Conservation (phyloP, 2,113 vertebrate species). For the Tricholaema leucomelas region DNA sequence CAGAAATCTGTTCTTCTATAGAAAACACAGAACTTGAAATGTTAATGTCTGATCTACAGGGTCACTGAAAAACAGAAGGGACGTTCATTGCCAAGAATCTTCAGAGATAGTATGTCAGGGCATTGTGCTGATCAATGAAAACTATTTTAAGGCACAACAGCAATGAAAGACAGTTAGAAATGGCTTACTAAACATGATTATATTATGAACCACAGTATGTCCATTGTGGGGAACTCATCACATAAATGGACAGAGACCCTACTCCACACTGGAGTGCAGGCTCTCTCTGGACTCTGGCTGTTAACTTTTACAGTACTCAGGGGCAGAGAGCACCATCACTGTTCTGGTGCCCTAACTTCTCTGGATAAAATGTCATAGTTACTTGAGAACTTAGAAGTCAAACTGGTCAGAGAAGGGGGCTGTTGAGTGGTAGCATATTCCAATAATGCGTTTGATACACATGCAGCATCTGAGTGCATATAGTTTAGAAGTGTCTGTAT, state of each 20-base stretch:
- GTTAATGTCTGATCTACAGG: neutral
- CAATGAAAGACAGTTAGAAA: neutral
- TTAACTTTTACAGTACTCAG: neutral
- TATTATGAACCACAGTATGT: neutral
- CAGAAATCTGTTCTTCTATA: neutral
- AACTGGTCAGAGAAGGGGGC: neutral
- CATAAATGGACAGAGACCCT: neutral
- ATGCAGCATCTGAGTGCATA: neutral
- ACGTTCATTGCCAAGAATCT: neutral
- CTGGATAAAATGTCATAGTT: neutral
- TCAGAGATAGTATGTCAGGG: neutral
- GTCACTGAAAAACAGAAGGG: neutral
- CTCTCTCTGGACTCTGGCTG: too few relatives aligned
- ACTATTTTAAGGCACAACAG: neutral
- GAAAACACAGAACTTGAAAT: neutral
- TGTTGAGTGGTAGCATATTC: fast-evolving
- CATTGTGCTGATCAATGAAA: constrained; percentile 7
- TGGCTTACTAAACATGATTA: neutral
- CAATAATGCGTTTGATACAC: neutral
- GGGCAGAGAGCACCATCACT: too few relatives aligned
- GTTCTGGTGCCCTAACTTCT: neutral
- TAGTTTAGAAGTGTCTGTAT: fast-evolving
- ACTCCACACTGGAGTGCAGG: neutral
- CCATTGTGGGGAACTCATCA: neutral
- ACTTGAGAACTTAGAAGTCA: neutral